Percentiles rank a stretch among this genome's conserved stretches.
phyloP scores from a whole-genome alignment of 2,113 vertebrate genomes.

The Cynocephalus volans region DNA sequence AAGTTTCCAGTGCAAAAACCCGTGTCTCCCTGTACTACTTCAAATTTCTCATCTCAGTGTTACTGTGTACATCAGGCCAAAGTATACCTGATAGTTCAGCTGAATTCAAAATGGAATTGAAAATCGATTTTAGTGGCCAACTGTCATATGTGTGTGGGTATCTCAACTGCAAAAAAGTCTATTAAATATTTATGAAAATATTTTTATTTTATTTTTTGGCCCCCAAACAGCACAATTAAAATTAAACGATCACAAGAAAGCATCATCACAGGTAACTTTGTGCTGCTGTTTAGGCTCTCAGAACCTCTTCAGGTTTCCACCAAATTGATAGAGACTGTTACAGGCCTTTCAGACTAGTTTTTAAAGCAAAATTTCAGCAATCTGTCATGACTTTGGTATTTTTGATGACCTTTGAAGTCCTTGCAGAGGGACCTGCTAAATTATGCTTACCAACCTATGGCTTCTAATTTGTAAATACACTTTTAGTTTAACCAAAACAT shows the following conservation, averaged over 20 bases:
- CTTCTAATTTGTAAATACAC: slow-evolving; percentile 68
- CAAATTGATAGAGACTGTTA: slow-evolving; percentile 83
- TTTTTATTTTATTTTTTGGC: background rate
- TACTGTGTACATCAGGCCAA: slow-evolving; percentile 26
- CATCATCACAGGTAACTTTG: slow-evolving; percentile 74
- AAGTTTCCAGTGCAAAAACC: slow-evolving; percentile 68
- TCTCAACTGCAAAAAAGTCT: slow-evolving; percentile 51
- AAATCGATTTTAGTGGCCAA: slow-evolving; percentile 60
- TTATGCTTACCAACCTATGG: slow-evolving; percentile 59
- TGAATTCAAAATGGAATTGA: slow-evolving; percentile 58
- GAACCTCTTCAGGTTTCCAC: slow-evolving; percentile 78
- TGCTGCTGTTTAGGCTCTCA: slow-evolving; percentile 47
- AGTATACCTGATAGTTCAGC: fast-evolving
- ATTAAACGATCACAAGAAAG: slow-evolving; percentile 84
- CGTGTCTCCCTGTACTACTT: slow-evolving; percentile 6
- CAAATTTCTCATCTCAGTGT: slow-evolving; percentile 54
- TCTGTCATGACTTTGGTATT: slow-evolving; percentile 81
- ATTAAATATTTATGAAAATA: slow-evolving; percentile 80
- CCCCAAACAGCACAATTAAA: slow-evolving; percentile 78
- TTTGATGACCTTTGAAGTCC: slow-evolving; percentile 79
- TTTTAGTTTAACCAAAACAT: slow-evolving; percentile 58
- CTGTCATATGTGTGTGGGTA: slow-evolving; percentile 20
- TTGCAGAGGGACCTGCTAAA: slow-evolving; percentile 78
- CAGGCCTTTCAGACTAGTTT: slow-evolving; percentile 78
- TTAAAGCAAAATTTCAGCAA: slow-evolving; percentile 82